Percentiles rank a stretch among this genome's conserved stretches.
Evolutionary conservation across 2,113 vertebrate genomes (phyloP).

Genomic region (Propithecus coquereli): DNA sequence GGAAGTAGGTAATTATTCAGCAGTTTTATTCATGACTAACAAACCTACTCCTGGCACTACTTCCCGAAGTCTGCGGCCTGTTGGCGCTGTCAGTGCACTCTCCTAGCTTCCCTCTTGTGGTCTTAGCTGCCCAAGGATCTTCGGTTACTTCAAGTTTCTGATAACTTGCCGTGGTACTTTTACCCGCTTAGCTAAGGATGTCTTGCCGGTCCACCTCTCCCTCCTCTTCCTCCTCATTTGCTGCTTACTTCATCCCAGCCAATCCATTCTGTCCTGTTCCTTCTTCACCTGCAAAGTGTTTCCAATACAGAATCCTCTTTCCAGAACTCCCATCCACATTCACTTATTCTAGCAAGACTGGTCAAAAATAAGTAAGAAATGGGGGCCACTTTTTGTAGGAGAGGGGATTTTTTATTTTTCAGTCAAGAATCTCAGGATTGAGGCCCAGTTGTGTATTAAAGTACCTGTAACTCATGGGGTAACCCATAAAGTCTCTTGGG

Average conservation of each 20-base stretch:
- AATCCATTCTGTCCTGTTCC: rapidly evolving
- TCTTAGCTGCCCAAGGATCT: not conserved
- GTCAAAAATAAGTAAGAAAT: not conserved
- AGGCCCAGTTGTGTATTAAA: not conserved
- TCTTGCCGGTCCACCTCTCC: too few species aligned
- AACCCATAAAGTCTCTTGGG: not conserved
- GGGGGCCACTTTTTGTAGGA: not conserved
- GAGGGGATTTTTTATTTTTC: not conserved
- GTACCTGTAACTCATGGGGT: not conserved
- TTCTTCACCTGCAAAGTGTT: not conserved
- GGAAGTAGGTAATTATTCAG: not conserved
- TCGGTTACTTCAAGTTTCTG: rapidly evolving
- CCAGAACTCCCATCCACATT: not conserved
- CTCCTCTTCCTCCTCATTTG: not conserved
- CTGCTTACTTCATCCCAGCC: not conserved
- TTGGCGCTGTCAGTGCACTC: not conserved
- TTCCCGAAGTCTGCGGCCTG: not conserved
- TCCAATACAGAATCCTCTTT: not conserved
- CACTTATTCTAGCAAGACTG: not conserved
- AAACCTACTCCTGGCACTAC: not conserved
- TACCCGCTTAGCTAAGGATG: not conserved
- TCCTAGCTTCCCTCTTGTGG: not conserved
- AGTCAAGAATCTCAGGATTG: not conserved
- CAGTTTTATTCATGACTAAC: not conserved
- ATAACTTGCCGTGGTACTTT: too few species aligned